Percentiles rank a stretch among this genome's conserved stretches.
Evolutionary conservation across 2,888 invertebrate genomes (phyloP).

Genomic region (Ctenicera cuprea): DNA sequence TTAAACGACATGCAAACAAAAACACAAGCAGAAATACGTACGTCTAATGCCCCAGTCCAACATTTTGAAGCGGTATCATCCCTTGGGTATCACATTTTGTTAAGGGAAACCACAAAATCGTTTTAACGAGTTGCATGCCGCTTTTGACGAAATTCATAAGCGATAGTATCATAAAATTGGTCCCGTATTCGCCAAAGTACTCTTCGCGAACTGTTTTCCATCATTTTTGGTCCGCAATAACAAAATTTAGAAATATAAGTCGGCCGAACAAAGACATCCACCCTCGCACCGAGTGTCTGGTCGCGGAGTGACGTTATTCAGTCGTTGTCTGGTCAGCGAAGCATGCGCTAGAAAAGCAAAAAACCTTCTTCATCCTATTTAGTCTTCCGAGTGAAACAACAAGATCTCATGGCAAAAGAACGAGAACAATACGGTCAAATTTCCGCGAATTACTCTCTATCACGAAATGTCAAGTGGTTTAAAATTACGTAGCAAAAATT

Average conservation of each 20-base stretch:
- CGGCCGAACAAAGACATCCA: conserved; percentile 55
- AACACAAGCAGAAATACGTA: conserved; percentile 72
- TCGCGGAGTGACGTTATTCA: conserved; percentile 61
- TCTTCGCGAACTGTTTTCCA: conserved; percentile 27
- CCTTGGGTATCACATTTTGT: conserved; percentile 48
- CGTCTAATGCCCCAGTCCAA: conserved; percentile 86
- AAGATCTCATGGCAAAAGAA: conserved; percentile 8
- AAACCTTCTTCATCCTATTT: conserved; percentile 44
- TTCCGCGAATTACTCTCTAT: conserved; percentile 8
- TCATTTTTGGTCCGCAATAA: conserved; percentile 41
- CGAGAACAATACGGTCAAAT: not conserved
- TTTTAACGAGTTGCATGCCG: conserved; percentile 2
- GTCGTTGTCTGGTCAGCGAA: conserved; percentile 61
- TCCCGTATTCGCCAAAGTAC: conserved; percentile 39
- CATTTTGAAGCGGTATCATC: conserved; percentile 72
- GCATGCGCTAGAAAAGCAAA: conserved; percentile 64
- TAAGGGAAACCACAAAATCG: conserved; percentile 12
- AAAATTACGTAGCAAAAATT: not conserved
- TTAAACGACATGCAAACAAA: conserved; percentile 26
- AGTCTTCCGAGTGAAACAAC: conserved; percentile 25
- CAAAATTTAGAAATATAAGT: conserved; percentile 47
- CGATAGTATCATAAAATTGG: conserved; percentile 41
- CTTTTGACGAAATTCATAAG: conserved; percentile 10
- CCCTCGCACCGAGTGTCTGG: conserved; percentile 57
- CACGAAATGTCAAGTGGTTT: conserved; percentile 18